Conservation (phyloP, 2,797 vertebrate species). For the Scomberomorus guttatus region DNA sequence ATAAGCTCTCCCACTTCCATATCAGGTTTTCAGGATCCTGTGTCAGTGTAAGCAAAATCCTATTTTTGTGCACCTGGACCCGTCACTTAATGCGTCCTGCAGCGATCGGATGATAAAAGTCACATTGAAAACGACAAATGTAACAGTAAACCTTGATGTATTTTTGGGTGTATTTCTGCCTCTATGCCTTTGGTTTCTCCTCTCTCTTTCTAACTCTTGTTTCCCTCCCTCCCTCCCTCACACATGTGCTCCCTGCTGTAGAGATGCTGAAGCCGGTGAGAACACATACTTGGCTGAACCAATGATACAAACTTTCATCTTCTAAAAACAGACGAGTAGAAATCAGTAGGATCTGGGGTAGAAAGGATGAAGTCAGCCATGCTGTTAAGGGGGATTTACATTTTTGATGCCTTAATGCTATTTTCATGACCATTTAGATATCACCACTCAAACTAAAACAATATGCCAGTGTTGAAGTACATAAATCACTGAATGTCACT, state of each 20-base stretch:
- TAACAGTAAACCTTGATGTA: conserved; percentile 70
- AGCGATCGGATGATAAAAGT: conserved; percentile 74
- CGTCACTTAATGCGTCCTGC: conserved; percentile 52
- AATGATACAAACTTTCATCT: conserved; percentile 23
- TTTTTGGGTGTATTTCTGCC: conserved; percentile 60
- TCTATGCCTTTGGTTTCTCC: conserved; percentile 55
- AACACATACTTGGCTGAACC: conserved; percentile 4
- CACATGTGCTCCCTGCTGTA: background rate
- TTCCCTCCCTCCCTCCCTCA: background rate
- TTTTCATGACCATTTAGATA: background rate
- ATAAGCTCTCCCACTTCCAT: conserved; percentile 42
- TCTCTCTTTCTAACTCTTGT: conserved; percentile 35
- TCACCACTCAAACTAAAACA: background rate
- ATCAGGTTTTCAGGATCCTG: conserved; percentile 60
- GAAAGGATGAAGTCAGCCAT: conserved; percentile 7
- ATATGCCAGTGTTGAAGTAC: background rate
- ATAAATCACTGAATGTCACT: conserved; percentile 5
- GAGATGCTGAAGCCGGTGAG: conserved; percentile 18
- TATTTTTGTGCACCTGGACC: conserved; percentile 62
- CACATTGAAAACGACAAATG: conserved; percentile 75
- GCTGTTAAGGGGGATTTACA: conserved; percentile 24
- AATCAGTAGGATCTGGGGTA: conserved; percentile 11
- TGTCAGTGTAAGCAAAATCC: conserved; percentile 63
- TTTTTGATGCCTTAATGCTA: conserved; percentile 13
- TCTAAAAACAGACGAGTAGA: background rate